phyloP scores from a whole-genome alignment of 2,888 invertebrate genomes.

The Leptinotarsa haldemani region DNA sequence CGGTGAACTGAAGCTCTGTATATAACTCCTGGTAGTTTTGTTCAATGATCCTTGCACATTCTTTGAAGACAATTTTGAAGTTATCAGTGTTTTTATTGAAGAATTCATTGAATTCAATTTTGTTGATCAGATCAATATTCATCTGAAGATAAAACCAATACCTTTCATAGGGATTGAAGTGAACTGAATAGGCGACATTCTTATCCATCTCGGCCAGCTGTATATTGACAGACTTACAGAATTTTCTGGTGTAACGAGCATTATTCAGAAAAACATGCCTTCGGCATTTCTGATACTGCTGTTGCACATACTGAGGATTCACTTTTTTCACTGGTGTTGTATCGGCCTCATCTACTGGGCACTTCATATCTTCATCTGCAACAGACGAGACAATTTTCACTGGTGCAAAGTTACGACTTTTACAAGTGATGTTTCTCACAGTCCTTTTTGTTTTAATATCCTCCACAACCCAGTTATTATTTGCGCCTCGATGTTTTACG shows the following conservation, averaged over 20 bases:
- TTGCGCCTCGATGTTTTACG: constrained; percentile 55
- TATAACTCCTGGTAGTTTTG: constrained; percentile 55
- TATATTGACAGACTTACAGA: constrained; percentile 21
- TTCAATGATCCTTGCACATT: constrained; percentile 59
- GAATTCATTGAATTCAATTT: constrained; percentile 49
- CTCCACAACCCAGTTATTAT: constrained; percentile 53
- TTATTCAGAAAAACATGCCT: constrained; percentile 32
- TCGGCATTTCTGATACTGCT: constrained; percentile 26
- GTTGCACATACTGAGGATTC: constrained; percentile 21
- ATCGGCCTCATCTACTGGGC: constrained; percentile 8
- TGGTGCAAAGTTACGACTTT: constrained; percentile 25
- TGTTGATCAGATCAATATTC: constrained; percentile 44
- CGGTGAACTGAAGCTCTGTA: constrained; percentile 55
- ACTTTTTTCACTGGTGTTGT: constrained; percentile 9
- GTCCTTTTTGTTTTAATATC: constrained; percentile 27
- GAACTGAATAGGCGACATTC: constrained; percentile 40
- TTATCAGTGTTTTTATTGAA: constrained; percentile 51
- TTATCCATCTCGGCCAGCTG: not conserved
- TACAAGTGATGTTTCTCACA: constrained; percentile 19
- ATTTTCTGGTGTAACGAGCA: constrained; percentile 21
- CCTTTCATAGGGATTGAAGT: constrained; percentile 58
- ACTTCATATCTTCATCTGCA: constrained; percentile 20
- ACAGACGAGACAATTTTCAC: constrained; percentile 31
- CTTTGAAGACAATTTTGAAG: constrained; percentile 57
- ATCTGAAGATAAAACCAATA: constrained; percentile 57